Percentiles rank a stretch among this genome's conserved stretches.
Evolutionary conservation across 2,113 vertebrate genomes (phyloP).

Genomic region (Brienomyrus longianalis): DNA sequence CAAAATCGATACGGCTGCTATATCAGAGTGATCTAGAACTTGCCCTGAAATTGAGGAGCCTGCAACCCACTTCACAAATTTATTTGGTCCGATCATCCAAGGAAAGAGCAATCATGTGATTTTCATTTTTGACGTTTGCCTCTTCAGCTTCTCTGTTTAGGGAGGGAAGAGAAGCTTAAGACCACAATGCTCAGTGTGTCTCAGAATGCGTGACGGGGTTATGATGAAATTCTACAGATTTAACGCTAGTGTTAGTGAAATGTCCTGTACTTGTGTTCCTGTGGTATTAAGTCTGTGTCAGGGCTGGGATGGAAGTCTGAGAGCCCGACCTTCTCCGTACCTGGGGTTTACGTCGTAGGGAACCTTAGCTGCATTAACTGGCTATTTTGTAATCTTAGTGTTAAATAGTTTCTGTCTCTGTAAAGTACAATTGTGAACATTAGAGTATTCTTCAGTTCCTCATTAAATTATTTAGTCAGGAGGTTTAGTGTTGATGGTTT

Average conservation of each 20-base stretch:
- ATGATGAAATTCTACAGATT: background rate
- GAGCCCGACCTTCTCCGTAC: background rate
- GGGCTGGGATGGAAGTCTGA: background rate
- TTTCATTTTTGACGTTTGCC: background rate
- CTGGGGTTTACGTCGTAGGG: background rate
- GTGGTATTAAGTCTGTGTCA: background rate
- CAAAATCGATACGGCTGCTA: background rate
- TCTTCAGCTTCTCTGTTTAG: background rate
- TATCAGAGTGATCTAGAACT: background rate
- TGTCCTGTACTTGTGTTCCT: conserved; percentile 6
- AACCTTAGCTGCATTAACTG: background rate
- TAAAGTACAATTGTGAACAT: conserved; percentile 9
- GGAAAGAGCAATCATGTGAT: background rate
- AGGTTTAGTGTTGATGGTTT: background rate
- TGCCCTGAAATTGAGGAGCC: background rate
- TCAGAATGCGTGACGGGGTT: background rate
- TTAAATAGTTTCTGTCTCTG: conserved; percentile 11
- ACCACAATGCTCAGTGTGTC: background rate
- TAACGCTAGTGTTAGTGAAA: background rate
- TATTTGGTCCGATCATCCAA: background rate
- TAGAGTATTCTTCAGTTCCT: conserved; percentile 3
- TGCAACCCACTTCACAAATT: background rate
- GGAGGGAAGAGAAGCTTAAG: background rate
- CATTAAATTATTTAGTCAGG: background rate
- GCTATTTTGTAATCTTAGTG: background rate